These are phyloP conservation scores for Rhopalosiphum maidis DNA, from an alignment of 1,140 invertebrate genomes.

Conservation along the genomic window DNA sequence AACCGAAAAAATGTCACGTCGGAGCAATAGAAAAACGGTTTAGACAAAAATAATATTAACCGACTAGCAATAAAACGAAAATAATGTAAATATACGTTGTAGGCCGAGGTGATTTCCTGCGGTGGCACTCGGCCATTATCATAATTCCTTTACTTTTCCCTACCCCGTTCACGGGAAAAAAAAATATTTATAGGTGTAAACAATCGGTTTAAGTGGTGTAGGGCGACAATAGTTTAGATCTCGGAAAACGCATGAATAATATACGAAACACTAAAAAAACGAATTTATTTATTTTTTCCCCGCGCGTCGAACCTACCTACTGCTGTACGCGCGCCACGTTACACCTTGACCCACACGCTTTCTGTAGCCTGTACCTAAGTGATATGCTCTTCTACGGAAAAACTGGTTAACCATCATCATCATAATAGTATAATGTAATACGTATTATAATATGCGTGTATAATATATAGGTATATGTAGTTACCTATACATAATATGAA, in stretches of 20 bases:
- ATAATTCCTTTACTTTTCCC: slow-evolving; percentile 13
- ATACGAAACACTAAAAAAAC: slow-evolving; percentile 38
- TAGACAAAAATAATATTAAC: background rate
- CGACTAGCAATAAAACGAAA: background rate
- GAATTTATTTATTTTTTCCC: slow-evolving; percentile 38
- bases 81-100: slow-evolving; percentile 37
- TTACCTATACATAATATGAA: background rate
- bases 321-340: no score
- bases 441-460: background rate
- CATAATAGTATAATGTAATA: background rate
- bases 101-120: slow-evolving; percentile 12
- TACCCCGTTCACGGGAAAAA: background rate
- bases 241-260: background rate
- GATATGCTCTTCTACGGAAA: background rate
- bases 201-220: slow-evolving; percentile 8
- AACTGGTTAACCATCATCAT: slow-evolving; percentile 18
- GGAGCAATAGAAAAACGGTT: slow-evolving; percentile 31
- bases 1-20: slow-evolving; percentile 46
- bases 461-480: no score
- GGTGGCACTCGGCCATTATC: slow-evolving; percentile 48
- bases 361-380: background rate
- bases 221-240: slow-evolving; percentile 38
- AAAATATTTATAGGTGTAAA: slow-evolving; percentile 54
- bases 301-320: background rate
- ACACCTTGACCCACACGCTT: slow-evolving; percentile 33